Evolutionary conservation across 2,888 invertebrate genomes (phyloP).

Genomic region (Horisme vitalbata): DNA sequence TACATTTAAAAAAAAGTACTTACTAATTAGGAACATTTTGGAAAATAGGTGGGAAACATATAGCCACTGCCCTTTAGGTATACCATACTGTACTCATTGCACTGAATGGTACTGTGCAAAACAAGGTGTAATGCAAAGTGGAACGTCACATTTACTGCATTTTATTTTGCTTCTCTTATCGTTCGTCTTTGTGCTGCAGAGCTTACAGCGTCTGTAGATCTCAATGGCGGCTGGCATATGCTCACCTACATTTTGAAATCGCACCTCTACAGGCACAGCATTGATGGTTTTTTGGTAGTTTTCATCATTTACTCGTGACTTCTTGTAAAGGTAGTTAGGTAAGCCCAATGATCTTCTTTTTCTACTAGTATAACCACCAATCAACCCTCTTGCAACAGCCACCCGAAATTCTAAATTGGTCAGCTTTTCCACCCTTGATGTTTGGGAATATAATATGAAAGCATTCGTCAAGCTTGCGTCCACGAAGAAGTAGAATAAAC

Average conservation of each 20-base stretch:
- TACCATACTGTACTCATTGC: conserved; percentile 1
- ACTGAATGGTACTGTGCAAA: conserved; percentile 18
- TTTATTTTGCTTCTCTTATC: neutral
- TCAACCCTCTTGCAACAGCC: conserved; percentile 29
- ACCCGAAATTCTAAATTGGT: conserved; percentile 33
- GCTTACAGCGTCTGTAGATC: neutral
- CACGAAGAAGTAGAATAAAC: conserved; percentile 35
- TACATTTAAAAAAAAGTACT: neutral
- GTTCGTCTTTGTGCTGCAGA: neutral
- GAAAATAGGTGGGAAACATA: conserved; percentile 11
- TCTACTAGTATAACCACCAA: conserved; percentile 27
- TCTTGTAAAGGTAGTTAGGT: conserved; percentile 4
- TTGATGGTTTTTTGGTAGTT: neutral
- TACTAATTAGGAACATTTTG: conserved; percentile 4
- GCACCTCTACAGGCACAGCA: neutral
- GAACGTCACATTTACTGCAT: conserved; percentile 10
- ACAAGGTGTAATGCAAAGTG: conserved; percentile 25
- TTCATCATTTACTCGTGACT: neutral
- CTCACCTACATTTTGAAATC: conserved; percentile 8
- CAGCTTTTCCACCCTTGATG: conserved; percentile 23
- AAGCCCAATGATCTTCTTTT: conserved; percentile 20
- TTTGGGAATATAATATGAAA: conserved; percentile 29
- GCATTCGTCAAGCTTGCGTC: conserved; percentile 34
- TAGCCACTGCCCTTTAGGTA: conserved; percentile 8
- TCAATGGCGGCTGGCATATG: conserved; percentile 21